These are phyloP conservation scores for Panulirus ornatus DNA, from an alignment of 1,140 invertebrate species.

Conservation along the genomic window DNA sequence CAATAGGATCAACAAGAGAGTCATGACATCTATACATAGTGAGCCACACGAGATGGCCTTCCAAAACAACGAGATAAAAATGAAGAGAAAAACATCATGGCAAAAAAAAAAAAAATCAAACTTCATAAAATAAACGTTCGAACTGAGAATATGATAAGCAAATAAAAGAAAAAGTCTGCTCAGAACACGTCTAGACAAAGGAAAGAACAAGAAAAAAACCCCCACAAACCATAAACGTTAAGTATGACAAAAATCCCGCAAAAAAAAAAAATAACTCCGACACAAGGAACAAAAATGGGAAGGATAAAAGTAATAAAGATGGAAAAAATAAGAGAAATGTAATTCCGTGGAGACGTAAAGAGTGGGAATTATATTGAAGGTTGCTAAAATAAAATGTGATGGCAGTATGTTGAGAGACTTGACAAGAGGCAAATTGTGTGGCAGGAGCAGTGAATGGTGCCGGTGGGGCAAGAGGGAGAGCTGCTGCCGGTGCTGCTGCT, in stretches of 20 bases:
- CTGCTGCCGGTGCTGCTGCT: too few relatives aligned
- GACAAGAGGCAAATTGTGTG: constrained; percentile 24
- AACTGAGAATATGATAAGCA: too few relatives aligned
- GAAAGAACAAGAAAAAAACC: too few relatives aligned
- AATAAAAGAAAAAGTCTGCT: too few relatives aligned
- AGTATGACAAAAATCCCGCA: too few relatives aligned
- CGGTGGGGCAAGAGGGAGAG: not conserved
- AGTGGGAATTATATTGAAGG: not conserved
- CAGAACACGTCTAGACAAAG: too few relatives aligned
- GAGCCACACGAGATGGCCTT: too few relatives aligned
- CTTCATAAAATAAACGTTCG: not conserved
- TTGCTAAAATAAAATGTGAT: not conserved
- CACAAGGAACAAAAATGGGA: not conserved
- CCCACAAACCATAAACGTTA: too few relatives aligned
- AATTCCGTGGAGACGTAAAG: not conserved
- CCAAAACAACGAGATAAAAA: too few relatives aligned
- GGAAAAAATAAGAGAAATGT: not conserved
- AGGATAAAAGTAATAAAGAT: not conserved
- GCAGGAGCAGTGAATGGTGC: not conserved
- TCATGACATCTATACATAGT: too few relatives aligned
- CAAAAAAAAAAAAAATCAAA: not conserved
- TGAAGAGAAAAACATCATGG: not conserved
- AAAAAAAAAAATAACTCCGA: not conserved
- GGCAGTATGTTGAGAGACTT: not conserved
- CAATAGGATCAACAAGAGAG: too few relatives aligned